Conservation (phyloP, 2,113 vertebrate species). For the Anoura caudifer region DNA sequence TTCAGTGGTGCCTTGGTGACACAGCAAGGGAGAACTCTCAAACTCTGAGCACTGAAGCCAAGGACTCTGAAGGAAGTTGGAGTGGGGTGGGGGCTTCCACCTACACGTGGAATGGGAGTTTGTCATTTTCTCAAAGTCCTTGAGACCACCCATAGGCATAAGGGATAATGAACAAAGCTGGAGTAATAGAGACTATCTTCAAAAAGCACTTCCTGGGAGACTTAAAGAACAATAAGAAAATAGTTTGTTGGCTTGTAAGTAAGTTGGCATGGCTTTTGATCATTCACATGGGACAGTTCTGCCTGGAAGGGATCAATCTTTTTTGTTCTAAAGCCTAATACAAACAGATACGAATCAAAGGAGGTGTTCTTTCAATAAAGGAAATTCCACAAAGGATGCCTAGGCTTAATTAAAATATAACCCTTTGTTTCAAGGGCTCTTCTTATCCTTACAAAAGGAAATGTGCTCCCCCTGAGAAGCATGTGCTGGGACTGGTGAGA, state of each 20-base stretch:
- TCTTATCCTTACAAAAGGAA: constrained; percentile 55
- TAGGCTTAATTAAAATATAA: constrained; percentile 65
- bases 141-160: constrained; percentile 64
- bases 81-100: background rate
- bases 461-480: background rate
- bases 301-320: constrained; percentile 51
- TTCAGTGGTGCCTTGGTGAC: background rate
- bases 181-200: constrained; percentile 42
- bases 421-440: constrained; percentile 53
- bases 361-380: constrained; percentile 62
- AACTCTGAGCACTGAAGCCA: background rate
- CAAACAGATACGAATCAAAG: constrained; percentile 63
- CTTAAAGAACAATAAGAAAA: constrained; percentile 73
- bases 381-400: constrained; percentile 68
- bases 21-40: background rate
- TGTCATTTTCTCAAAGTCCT: background rate
- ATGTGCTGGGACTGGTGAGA: constrained; percentile 19
- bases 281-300: constrained; percentile 55
- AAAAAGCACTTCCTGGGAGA: constrained; percentile 56
- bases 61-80: background rate
- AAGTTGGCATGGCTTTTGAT: constrained; percentile 70
- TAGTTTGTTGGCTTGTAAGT: constrained; percentile 60
- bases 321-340: constrained; percentile 62
- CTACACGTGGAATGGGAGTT: background rate
- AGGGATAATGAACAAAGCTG: background rate